Conservation (phyloP, 2,888 invertebrate species). For the Dexiosoma caninum region DNA sequence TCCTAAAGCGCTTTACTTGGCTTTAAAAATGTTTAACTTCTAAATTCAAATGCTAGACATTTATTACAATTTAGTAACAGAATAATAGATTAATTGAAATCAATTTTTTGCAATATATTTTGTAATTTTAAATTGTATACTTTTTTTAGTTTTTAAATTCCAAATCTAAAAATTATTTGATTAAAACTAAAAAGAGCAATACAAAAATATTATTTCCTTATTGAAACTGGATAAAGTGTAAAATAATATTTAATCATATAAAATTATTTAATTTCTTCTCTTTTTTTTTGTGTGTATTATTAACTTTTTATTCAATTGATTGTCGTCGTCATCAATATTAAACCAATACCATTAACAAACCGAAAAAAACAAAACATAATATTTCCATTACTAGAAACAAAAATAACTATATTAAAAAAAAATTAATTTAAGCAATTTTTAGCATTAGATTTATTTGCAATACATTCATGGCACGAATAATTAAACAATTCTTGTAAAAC, state of each 20-base stretch:
- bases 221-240: neutral
- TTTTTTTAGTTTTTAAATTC: neutral
- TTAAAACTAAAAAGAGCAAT: neutral
- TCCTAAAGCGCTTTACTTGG: neutral
- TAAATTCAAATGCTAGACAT: neutral
- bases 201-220: neutral
- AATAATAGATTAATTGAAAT: neutral
- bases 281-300: constrained; percentile 54
- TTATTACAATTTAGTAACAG: neutral
- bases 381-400: constrained; percentile 17
- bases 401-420: neutral
- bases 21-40: too few relatives aligned
- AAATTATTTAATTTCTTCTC: constrained; percentile 44
- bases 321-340: constrained; percentile 47
- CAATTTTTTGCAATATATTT: neutral
- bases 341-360: constrained; percentile 8
- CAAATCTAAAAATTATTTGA: neutral
- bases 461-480: constrained; percentile 57
- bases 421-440: constrained; percentile 57
- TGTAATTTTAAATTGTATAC: neutral
- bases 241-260: neutral
- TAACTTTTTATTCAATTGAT: constrained; percentile 54
- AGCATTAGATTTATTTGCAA: constrained; percentile 53
- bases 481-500: constrained; percentile 23
- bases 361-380: constrained; percentile 6